Conservation (phyloP, 2,797 vertebrate genomes). For the Acanthopagrus latus region DNA sequence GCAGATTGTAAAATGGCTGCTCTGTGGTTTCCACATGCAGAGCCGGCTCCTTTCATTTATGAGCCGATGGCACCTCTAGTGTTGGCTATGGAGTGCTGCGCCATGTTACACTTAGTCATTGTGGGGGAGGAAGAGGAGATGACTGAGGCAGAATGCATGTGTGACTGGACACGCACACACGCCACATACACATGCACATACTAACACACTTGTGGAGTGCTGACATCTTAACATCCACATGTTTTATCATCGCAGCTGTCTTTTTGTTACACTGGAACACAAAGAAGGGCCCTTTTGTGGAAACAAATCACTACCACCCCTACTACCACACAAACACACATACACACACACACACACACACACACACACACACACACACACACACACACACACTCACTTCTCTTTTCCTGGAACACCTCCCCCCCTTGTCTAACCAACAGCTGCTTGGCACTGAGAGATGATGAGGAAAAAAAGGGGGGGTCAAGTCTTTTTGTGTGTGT, state of each 20-base stretch:
- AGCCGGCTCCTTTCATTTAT: slow-evolving; percentile 74
- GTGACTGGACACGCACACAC: slow-evolving; percentile 19
- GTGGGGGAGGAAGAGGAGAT: slow-evolving; percentile 73
- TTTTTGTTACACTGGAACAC: slow-evolving; percentile 46
- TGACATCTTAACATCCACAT: slow-evolving; percentile 51
- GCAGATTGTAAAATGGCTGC: slow-evolving; percentile 87
- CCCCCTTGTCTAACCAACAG: slow-evolving; percentile 68
- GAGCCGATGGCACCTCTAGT: slow-evolving; percentile 76
- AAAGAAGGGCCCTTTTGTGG: slow-evolving; percentile 44
- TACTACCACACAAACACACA: slow-evolving; percentile 27
- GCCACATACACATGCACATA: slow-evolving; percentile 1
- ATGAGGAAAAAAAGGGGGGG: slow-evolving; percentile 27
- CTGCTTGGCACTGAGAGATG: slow-evolving; percentile 76
- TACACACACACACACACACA: too few species aligned
- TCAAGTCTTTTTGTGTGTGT: slow-evolving; percentile 19
- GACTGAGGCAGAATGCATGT: slow-evolving; percentile 59
- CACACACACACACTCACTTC: slow-evolving; percentile 13
- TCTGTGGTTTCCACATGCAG: slow-evolving; percentile 65
- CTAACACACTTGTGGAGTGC: slow-evolving; percentile 37
- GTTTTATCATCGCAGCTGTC: slow-evolving; percentile 61
- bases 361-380: slow-evolving; percentile 27
- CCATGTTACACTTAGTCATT: slow-evolving; percentile 67
- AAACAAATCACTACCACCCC: slow-evolving; percentile 50
- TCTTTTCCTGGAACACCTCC: slow-evolving; percentile 62
- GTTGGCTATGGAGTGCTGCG: slow-evolving; percentile 53